Evolutionary conservation across 2,113 vertebrate species (phyloP).

Genomic region (western clawed frog (Xenopus tropicalis)): UCB_Xtro_10.0 CM004443.2:164862501-164863000

Average conservation of each 20-base stretch:
- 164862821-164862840: slow-evolving; percentile 42
- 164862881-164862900: slow-evolving; percentile 53
- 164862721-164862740: slow-evolving; percentile 36
- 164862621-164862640: slow-evolving; percentile 60
- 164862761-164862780: slow-evolving; percentile 16
- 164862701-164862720: slow-evolving; percentile 29
- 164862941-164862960: slow-evolving; percentile 14
- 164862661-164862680: slow-evolving; percentile 52
- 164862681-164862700: slow-evolving; percentile 54
- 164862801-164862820: slow-evolving; percentile 44
- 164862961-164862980: too few relatives aligned
- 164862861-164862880: slow-evolving; percentile 38
- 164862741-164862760: slow-evolving; percentile 32
- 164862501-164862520: slow-evolving; percentile 28
- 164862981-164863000: too few relatives aligned
- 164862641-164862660: slow-evolving; percentile 50
- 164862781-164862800: slow-evolving; percentile 12
- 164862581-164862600: background rate
- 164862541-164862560: slow-evolving; percentile 27
- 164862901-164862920: slow-evolving; percentile 60
- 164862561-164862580: slow-evolving; percentile 33
- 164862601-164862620: slow-evolving; percentile 53
- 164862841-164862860: slow-evolving; percentile 43
- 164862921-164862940: slow-evolving; percentile 71
- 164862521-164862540: slow-evolving; percentile 37